Evolutionary conservation across 2,888 invertebrate genomes (phyloP).

Genomic region (Heliothis peltigera): DNA sequence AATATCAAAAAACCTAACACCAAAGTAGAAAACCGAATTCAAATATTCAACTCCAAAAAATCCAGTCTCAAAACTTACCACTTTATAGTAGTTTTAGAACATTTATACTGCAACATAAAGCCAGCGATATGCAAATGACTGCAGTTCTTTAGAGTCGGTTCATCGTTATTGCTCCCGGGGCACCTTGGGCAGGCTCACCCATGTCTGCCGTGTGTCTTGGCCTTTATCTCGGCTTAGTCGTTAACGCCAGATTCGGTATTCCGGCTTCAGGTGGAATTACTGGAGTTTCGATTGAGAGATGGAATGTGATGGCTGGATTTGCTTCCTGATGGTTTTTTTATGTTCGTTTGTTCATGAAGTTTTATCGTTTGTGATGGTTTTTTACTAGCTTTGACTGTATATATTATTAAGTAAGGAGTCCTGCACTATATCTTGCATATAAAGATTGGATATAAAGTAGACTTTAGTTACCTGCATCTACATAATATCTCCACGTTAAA

Average conservation of each 20-base stretch:
- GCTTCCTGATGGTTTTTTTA: neutral
- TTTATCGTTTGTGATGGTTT: no score
- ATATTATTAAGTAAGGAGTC: no score
- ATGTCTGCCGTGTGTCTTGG: conserved; percentile 59
- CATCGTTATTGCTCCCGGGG: conserved; percentile 76
- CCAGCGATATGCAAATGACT: conserved; percentile 78
- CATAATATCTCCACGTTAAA: no score
- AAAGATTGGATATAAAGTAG: no score
- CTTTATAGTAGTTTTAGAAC: conserved; percentile 54
- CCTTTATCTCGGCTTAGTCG: conserved; percentile 62
- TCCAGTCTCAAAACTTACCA: conserved; percentile 22
- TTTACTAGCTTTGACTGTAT: no score
- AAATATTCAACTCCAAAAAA: conserved; percentile 23
- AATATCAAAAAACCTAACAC: neutral
- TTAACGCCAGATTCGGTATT: conserved; percentile 56
- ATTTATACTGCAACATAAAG: conserved; percentile 56
- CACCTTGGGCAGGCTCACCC: conserved; percentile 62
- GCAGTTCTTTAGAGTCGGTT: conserved; percentile 75
- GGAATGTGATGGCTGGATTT: conserved; percentile 27
- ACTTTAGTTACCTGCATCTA: no score
- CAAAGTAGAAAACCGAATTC: neutral
- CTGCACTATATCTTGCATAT: no score
- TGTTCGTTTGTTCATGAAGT: neutral
- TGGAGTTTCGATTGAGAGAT: conserved; percentile 58
- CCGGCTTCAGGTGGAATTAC: conserved; percentile 54